These are phyloP conservation scores for Zophobas atratus DNA, from an alignment of 1,140 invertebrate species.

Conservation along the genomic window DNA sequence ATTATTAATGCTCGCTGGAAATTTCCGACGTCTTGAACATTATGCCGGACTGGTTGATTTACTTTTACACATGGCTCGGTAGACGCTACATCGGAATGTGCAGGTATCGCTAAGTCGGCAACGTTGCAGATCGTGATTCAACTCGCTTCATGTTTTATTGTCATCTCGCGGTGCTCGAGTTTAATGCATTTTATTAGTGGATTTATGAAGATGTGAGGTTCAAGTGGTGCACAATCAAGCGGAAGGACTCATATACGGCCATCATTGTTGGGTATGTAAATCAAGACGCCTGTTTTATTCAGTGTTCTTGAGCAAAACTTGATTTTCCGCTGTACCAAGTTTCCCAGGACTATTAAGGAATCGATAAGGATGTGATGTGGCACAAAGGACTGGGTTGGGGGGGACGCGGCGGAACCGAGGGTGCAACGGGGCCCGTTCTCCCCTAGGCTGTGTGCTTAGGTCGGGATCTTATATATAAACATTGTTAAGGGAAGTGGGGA, in stretches of 20 bases:
- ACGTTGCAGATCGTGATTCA: slow-evolving; percentile 44
- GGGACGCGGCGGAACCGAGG: no score
- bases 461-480: background rate
- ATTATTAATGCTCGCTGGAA: slow-evolving; percentile 13
- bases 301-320: slow-evolving; percentile 38
- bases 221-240: background rate
- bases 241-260: slow-evolving; percentile 30
- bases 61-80: background rate
- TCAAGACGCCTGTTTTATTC: slow-evolving; percentile 1
- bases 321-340: slow-evolving; percentile 34
- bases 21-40: slow-evolving; percentile 1
- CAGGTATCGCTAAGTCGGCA: slow-evolving; percentile 10
- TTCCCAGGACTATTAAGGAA: slow-evolving; percentile 36
- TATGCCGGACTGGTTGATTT: background rate
- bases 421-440: background rate
- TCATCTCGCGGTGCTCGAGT: slow-evolving; percentile 29
- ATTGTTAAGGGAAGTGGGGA: no score
- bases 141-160: slow-evolving; percentile 27
- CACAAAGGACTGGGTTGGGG: no score
- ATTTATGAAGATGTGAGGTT: slow-evolving; percentile 21
- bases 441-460: background rate
- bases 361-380: slow-evolving; percentile 35
- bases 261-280: slow-evolving; percentile 28
- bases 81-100: background rate
- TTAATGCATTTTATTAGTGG: slow-evolving; percentile 24